phyloP scores from a whole-genome alignment of 2,113 vertebrate genomes.

The Oreochromis spilurus region DNA sequence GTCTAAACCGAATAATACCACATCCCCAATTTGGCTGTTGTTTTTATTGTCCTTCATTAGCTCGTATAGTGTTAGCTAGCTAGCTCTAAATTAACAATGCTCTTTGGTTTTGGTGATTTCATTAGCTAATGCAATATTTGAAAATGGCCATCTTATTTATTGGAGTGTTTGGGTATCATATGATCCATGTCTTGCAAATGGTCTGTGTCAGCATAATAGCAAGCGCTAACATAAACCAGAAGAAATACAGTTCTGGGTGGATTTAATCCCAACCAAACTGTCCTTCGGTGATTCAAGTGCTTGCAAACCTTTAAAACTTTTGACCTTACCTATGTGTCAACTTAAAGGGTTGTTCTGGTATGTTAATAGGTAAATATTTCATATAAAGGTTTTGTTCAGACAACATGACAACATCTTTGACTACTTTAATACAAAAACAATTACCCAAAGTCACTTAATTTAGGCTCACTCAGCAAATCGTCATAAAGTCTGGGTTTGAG shows the following conservation, averaged over 20 bases:
- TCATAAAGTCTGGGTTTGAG: not conserved
- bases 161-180: not conserved
- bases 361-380: not conserved
- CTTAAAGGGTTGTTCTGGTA: not conserved
- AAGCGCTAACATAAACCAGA: rapidly evolving
- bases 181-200: not conserved
- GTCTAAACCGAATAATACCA: not conserved
- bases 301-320: not conserved
- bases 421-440: not conserved
- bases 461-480: not conserved
- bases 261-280: not conserved
- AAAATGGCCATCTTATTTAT: not conserved
- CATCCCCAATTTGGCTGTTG: not conserved
- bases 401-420: not conserved
- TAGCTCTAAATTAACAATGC: not conserved
- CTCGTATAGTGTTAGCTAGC: not conserved
- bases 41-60: not conserved
- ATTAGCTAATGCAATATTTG: not conserved
- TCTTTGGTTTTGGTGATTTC: not conserved
- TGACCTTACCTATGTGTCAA: not conserved
- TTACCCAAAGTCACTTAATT: not conserved
- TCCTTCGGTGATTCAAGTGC: not conserved
- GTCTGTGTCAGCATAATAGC: not conserved
- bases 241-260: not conserved
- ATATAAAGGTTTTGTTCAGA: not conserved